Evolutionary conservation across 2,113 vertebrate genomes (phyloP), one percentile per base, ranked within the genome.

Genomic region (Dipodomys stephensi): DNA sequence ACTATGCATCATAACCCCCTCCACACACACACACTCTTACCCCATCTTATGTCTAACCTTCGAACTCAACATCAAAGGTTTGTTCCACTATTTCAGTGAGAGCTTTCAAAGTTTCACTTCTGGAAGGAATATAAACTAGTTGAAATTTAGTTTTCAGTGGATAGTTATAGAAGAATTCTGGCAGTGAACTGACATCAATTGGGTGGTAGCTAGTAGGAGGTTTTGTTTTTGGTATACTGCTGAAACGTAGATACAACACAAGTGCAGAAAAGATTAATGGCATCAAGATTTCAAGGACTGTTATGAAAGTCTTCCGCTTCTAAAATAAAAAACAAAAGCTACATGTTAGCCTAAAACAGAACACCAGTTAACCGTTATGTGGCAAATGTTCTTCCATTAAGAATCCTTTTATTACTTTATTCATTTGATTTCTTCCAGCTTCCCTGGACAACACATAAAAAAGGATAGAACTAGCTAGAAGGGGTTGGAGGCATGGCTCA

Each of bases 231-330:
- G 98, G 99, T 22, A 98, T 96, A 80, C 99, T 99, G 4, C 98
- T 98, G 95, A 99, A 98, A 62, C 99, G 98, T 81, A 99, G 97
- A 0, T 98, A 98, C 0, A 99, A 99, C 87, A 99, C 97, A 97
- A 99, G 98, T 92, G 98, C 97, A 0, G 99, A 98, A 53, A 99
- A 99, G 18, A 99, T 98, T 95, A 99, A 97, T 0, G 99, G 99
- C 91, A 99, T 98, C 77, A 98, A 98, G 46, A 99, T 97, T 96
- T 99, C 99, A 19, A 99, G 98, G 97, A 99, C 28, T 0, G 99
- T 99, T 30, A 99, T 98, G 97, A 99, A 93, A 96, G 99, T 99
- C 97, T 99, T 99, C 73, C 98, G 98, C 96, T 99, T 99, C 99
- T 99, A 97, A 35, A 83, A 78, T 49, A 44, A 53, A 92, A 39